Conservation (phyloP, 2,797 vertebrate species). For the Brachyrhaphis roseni region DNA sequence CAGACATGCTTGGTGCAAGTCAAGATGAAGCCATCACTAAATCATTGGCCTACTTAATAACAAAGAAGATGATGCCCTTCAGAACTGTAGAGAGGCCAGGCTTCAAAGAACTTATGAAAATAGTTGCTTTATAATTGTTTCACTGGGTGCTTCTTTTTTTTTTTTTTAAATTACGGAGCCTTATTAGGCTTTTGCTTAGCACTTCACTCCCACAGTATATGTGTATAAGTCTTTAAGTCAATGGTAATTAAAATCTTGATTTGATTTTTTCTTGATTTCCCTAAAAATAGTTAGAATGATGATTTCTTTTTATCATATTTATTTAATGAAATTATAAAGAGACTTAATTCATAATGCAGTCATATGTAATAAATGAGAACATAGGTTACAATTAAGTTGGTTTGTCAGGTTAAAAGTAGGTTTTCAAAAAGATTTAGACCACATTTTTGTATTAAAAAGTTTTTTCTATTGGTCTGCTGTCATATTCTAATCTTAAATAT, state of each 20-base stretch:
- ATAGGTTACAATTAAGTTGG: neutral
- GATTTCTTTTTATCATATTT: neutral
- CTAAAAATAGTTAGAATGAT: neutral
- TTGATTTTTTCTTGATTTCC: neutral
- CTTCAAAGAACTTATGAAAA: slow-evolving; percentile 10
- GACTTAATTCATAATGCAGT: neutral
- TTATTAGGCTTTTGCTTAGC: neutral
- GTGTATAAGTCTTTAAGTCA: neutral
- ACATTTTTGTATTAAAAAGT: neutral
- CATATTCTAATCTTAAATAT: neutral
- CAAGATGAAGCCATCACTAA: slow-evolving; percentile 7
- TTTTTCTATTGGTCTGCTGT: neutral
- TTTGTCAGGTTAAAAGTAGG: neutral
- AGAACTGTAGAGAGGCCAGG: neutral
- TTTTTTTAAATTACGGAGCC: neutral
- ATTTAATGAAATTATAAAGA: neutral
- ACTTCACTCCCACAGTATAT: neutral
- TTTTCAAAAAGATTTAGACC: neutral
- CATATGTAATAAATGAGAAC: neutral
- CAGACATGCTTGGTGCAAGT: neutral
- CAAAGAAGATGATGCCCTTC: slow-evolving; percentile 14
- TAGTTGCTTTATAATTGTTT: neutral
- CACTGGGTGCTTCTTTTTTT: neutral
- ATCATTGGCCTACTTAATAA: slow-evolving; percentile 5
- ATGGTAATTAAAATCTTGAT: neutral